A percentile compares a stretch with the other conserved stretches of the same genome.
Evolutionary conservation across 2,888 invertebrate genomes (phyloP).

Genomic region (Amblyjoppa fuscipennis): DNA sequence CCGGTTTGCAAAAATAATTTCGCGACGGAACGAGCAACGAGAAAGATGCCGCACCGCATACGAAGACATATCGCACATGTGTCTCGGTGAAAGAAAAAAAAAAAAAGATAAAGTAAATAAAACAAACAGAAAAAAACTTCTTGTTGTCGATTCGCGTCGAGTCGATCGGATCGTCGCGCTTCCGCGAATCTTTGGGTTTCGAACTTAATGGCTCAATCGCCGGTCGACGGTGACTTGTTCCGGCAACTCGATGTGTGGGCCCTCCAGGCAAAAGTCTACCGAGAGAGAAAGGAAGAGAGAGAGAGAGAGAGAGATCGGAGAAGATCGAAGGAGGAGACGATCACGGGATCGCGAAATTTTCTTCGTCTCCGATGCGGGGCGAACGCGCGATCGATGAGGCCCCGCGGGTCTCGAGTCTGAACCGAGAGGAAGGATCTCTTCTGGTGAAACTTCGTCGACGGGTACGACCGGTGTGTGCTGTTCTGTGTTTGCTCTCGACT

Average conservation of each 20-base stretch:
- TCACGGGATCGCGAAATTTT: conserved; percentile 64
- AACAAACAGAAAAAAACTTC: conserved; percentile 46
- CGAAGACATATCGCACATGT: conserved; percentile 5
- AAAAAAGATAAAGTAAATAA: not conserved
- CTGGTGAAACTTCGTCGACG: conserved; percentile 27
- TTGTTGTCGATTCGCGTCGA: conserved; percentile 55
- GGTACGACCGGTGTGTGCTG: conserved; percentile 55
- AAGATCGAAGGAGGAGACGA: conserved; percentile 22
- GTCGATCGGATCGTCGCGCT: conserved; percentile 56
- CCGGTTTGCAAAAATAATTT: conserved; percentile 54
- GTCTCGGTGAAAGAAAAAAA: not conserved
- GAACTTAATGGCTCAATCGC: conserved; percentile 82
- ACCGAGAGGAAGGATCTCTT: conserved; percentile 49
- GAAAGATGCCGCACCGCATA: not conserved
- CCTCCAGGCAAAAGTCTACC: conserved; percentile 55
- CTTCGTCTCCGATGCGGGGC: conserved; percentile 60
- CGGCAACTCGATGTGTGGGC: conserved; percentile 83
- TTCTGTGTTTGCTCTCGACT: conserved; percentile 23
- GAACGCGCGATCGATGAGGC: conserved; percentile 33
- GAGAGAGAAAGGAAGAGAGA: not conserved
- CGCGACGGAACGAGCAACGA: conserved; percentile 10
- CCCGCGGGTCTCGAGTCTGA: conserved; percentile 46
- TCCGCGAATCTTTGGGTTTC: conserved; percentile 67
- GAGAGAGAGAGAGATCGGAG: not conserved
- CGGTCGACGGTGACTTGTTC: conserved; percentile 74